phyloP scores from a whole-genome alignment of 1,140 invertebrate genomes.

The Scylla paramamosain region DNA sequence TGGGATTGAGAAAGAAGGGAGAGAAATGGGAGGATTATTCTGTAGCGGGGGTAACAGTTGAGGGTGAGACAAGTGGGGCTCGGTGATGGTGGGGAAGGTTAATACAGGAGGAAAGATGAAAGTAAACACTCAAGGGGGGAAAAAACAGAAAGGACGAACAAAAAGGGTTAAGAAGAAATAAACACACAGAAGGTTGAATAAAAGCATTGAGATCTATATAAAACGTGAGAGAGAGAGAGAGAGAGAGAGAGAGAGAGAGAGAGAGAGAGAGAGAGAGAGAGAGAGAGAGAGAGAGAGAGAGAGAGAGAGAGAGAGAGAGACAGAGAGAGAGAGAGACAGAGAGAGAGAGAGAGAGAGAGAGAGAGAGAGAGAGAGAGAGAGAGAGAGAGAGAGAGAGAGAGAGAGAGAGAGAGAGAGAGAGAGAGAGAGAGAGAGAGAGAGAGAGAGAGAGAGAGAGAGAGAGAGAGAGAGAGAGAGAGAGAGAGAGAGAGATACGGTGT shows the following conservation, averaged over 20 bases:
- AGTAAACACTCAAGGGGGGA: no score
- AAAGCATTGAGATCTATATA: not conserved
- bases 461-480: conserved; percentile 40
- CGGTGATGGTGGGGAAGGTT: no score
- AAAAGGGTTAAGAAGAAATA: not conserved
- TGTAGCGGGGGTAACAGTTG: no score
- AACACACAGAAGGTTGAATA: not conserved
- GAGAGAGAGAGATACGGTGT: not conserved
- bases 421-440: conserved; percentile 48
- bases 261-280: conserved; percentile 46
- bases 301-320: conserved; percentile 50
- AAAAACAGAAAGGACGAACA: not conserved
- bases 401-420: conserved; percentile 39
- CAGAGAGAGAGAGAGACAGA: conserved; percentile 16
- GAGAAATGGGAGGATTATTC: no score
- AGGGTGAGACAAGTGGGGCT: no score
- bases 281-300: conserved; percentile 45
- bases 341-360: no score
- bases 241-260: conserved; percentile 39
- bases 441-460: conserved; percentile 44
- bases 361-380: no score
- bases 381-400: not conserved
- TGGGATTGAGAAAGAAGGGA: no score
- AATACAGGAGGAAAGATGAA: not conserved
- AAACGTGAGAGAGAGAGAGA: not conserved